Conservation (phyloP, 2,797 vertebrate species). For the Corythornis leucogaster region DNA sequence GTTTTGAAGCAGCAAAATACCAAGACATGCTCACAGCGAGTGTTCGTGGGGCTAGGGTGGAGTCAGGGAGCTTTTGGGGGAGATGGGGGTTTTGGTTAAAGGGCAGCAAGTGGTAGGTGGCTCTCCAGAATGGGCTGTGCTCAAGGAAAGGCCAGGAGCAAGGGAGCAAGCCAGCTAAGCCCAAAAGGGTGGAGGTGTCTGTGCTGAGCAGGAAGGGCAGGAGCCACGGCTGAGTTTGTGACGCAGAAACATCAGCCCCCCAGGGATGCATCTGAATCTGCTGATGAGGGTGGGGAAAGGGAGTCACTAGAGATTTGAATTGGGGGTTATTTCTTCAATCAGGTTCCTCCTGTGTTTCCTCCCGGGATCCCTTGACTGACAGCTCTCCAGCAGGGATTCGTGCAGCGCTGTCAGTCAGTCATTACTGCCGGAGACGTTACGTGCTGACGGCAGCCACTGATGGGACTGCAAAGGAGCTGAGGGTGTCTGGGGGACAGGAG, state of each 20-base stretch:
- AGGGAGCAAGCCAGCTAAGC: not conserved
- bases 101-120: not conserved
- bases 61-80: not conserved
- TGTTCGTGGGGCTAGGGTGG: not conserved
- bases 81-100: not conserved
- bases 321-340: not conserved
- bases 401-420: not conserved
- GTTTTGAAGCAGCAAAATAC: not conserved
- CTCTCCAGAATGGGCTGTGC: not conserved
- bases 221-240: accelerated
- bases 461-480: not conserved
- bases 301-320: not conserved
- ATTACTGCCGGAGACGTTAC: not conserved
- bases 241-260: not conserved
- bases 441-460: not conserved
- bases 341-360: not conserved
- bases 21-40: accelerated
- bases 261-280: not conserved
- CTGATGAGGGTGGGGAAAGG: not conserved
- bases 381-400: not conserved
- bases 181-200: not conserved
- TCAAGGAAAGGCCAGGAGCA: not conserved
- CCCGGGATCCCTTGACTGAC: not conserved
- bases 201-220: not conserved
- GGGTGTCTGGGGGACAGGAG: not conserved